phyloP scores from a whole-genome alignment of 2,888 invertebrate species.

The Epsilonema sp. region DNA sequence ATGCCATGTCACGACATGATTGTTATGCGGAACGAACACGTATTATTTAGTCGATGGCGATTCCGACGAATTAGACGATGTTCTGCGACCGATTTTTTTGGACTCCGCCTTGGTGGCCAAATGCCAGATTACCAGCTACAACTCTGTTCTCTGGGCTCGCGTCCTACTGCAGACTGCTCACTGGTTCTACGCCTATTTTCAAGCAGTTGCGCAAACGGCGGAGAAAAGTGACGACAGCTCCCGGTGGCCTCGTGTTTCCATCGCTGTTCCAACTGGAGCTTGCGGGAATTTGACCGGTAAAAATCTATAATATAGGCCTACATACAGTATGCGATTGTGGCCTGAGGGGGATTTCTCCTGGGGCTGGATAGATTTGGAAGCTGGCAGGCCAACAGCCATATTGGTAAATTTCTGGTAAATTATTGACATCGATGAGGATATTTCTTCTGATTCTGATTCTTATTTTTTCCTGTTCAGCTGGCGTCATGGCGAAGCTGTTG shows the following conservation, averaged over 20 bases:
- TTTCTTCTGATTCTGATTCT: no score
- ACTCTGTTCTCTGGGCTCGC: conserved; percentile 36
- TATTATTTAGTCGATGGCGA: conserved; percentile 34
- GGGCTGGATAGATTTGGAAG: no score
- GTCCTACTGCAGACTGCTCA: conserved; percentile 34
- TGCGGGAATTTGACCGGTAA: conserved; percentile 34
- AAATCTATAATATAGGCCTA: conserved; percentile 5
- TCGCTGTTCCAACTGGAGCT: conserved; percentile 36
- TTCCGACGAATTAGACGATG: conserved; percentile 34
- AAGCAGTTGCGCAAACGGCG: conserved; percentile 22
- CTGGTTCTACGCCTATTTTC: conserved; percentile 33
- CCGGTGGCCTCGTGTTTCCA: no score
- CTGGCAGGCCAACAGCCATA: no score
- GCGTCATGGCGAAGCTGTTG: conserved; percentile 31
- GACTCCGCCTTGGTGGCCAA: conserved; percentile 25
- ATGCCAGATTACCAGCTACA: conserved; percentile 28
- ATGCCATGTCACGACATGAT: no score
- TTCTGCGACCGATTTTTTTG: conserved; percentile 30
- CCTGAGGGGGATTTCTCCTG: no score
- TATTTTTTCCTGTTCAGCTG: conserved; percentile 27
- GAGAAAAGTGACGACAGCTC: no score
- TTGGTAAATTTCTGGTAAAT: no score
- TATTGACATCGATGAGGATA: no score
- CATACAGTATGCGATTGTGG: background rate
- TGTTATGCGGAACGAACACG: no score